phyloP scores from a whole-genome alignment of 2,888 invertebrate species.

The Torymus tubicola region DNA sequence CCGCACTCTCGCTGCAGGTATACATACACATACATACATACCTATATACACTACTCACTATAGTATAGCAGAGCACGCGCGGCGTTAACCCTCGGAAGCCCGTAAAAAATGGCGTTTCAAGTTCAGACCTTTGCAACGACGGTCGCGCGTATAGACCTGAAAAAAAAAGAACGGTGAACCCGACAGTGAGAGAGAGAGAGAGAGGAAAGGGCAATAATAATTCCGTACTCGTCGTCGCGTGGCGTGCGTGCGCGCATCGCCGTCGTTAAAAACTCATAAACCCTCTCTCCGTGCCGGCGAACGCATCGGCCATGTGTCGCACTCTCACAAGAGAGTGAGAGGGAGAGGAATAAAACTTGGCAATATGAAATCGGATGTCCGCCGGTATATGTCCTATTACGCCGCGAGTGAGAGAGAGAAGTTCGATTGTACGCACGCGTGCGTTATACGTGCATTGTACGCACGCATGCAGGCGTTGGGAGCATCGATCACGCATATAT shows the following conservation, averaged over 20 bases:
- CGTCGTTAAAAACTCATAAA: conserved; percentile 59
- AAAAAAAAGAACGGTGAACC: conserved; percentile 10
- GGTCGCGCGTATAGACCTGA: not conserved
- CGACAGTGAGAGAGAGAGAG: conserved; percentile 9
- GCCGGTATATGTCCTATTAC: not conserved
- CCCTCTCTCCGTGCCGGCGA: not conserved
- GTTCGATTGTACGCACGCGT: no score
- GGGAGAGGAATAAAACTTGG: conserved; percentile 51
- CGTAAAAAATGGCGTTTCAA: conserved; percentile 50
- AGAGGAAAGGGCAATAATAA: conserved; percentile 43
- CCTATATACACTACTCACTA: no score
- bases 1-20: not conserved
- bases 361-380: conserved; percentile 55
- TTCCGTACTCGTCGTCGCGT: conserved; percentile 32
- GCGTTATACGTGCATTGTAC: no score
- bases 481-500: no score
- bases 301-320: conserved; percentile 51
- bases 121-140: conserved; percentile 6
- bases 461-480: no score
- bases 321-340: not conserved
- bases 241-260: not conserved
- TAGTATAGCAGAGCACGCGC: no score
- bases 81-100: not conserved
- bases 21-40: no score
- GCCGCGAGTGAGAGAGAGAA: no score